Evolutionary conservation across 2,797 vertebrate species (phyloP).

Genomic region (Arnoldichthys spilopterus): DNA sequence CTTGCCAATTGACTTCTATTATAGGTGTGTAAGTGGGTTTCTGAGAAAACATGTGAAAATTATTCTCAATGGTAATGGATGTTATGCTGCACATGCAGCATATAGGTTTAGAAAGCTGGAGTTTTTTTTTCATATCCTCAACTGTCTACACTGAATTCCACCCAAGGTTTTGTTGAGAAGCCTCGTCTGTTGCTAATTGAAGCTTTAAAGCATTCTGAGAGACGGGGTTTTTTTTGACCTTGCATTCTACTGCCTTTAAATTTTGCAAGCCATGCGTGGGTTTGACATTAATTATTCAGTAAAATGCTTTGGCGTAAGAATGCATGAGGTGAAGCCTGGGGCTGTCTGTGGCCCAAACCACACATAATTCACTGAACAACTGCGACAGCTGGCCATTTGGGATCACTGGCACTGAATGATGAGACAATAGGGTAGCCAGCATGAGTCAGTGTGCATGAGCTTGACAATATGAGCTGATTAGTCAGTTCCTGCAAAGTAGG

Average conservation of each 20-base stretch:
- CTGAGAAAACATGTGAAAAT: too few relatives aligned
- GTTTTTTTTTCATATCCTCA: not conserved
- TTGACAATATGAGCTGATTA: not conserved
- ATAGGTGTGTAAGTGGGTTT: too few relatives aligned
- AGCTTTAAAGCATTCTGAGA: not conserved
- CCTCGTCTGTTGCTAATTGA: not conserved
- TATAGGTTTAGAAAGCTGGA: too few relatives aligned
- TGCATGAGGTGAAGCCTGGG: not conserved
- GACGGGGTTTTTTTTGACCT: not conserved
- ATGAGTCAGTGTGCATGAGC: not conserved
- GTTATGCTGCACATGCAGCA: too few relatives aligned
- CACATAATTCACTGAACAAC: not conserved
- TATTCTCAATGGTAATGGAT: too few relatives aligned
- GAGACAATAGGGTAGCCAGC: not conserved
- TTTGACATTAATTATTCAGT: slow-evolving; percentile 1
- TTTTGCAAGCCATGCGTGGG: not conserved
- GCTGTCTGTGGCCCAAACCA: not conserved
- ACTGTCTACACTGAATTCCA: too few relatives aligned
- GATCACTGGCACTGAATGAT: not conserved
- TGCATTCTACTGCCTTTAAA: not conserved
- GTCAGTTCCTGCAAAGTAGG: not conserved
- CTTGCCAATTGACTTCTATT: too few relatives aligned
- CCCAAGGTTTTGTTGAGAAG: not conserved
- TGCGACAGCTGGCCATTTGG: not conserved
- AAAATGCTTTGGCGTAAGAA: not conserved